Conservation (phyloP, 2,797 vertebrate species). For the Pseudochaenichthys georgianus region DNA sequence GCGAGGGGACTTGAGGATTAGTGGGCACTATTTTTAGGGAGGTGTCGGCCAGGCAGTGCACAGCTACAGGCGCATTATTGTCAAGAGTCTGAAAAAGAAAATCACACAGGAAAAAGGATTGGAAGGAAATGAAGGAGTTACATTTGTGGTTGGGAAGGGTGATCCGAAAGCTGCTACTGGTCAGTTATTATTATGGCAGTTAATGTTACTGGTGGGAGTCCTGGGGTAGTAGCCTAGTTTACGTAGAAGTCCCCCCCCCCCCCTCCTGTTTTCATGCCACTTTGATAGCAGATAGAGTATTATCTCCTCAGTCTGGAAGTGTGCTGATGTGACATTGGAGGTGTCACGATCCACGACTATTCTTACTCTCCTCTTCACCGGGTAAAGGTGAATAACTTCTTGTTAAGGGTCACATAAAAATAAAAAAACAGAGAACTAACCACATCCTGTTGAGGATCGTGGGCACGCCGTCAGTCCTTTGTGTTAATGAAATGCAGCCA, state of each 20-base stretch:
- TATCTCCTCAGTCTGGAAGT: constrained; percentile 52
- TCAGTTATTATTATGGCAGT: constrained; percentile 35
- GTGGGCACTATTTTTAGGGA: constrained; percentile 83
- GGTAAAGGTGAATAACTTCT: constrained; percentile 23
- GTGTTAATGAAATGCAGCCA: constrained; percentile 7
- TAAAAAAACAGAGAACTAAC: not conserved
- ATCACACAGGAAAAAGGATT: constrained; percentile 60
- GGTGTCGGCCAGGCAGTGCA: constrained; percentile 70
- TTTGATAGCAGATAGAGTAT: constrained; percentile 60
- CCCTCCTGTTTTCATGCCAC: constrained; percentile 7
- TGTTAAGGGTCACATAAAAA: constrained; percentile 20
- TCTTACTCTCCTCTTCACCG: constrained; percentile 24
- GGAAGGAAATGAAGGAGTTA: not conserved
- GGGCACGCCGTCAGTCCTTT: constrained; percentile 13
- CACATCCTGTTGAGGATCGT: constrained; percentile 9
- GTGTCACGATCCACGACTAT: constrained; percentile 44
- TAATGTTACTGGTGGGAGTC: constrained; percentile 15
- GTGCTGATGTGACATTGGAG: constrained; percentile 32
- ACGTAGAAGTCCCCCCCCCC: not conserved
- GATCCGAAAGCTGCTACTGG: constrained; percentile 25
- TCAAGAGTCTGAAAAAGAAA: constrained; percentile 66
- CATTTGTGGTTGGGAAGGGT: not conserved
- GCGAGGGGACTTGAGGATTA: constrained; percentile 71
- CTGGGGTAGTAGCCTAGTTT: constrained; percentile 53
- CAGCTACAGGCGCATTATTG: constrained; percentile 57